Conservation (phyloP, 2,797 vertebrate species). For the Notoglanidium macrostoma region DNA sequence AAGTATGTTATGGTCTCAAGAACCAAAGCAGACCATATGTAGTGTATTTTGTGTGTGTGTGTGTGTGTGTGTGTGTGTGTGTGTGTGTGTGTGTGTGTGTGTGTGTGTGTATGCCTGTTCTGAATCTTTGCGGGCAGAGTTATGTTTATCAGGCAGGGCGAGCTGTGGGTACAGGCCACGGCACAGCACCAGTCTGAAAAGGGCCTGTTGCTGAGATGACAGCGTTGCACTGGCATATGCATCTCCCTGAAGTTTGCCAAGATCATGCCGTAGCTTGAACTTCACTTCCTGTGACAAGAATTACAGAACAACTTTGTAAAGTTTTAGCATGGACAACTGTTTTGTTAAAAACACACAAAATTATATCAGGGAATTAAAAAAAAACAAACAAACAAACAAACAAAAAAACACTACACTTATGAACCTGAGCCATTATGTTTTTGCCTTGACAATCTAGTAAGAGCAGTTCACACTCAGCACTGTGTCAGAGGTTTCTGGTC, state of each 20-base stretch:
- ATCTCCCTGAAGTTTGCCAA: conserved; percentile 79
- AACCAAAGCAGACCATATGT: background rate
- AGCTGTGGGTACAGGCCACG: conserved; percentile 91
- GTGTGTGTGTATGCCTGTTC: conserved; percentile 76
- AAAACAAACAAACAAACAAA: background rate
- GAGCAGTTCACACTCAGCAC: background rate
- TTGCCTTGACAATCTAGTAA: background rate
- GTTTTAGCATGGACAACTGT: background rate
- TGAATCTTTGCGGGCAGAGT: conserved; percentile 85
- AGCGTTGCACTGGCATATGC: conserved; percentile 74
- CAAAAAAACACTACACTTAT: background rate
- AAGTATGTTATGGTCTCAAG: background rate
- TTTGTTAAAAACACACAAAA: background rate
- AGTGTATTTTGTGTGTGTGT: background rate
- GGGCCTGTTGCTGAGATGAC: conserved; percentile 72
- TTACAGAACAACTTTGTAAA: background rate
- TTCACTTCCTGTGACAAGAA: conserved; percentile 84
- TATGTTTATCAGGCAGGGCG: conserved; percentile 84
- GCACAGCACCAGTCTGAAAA: conserved; percentile 87
- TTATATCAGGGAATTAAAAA: background rate
- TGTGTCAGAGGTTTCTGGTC: background rate
- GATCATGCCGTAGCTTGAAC: conserved; percentile 88
- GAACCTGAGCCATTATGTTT: background rate
- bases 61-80: background rate
- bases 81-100: background rate